Conservation (phyloP, 2,113 vertebrate genomes). For the Turnix velox region DNA sequence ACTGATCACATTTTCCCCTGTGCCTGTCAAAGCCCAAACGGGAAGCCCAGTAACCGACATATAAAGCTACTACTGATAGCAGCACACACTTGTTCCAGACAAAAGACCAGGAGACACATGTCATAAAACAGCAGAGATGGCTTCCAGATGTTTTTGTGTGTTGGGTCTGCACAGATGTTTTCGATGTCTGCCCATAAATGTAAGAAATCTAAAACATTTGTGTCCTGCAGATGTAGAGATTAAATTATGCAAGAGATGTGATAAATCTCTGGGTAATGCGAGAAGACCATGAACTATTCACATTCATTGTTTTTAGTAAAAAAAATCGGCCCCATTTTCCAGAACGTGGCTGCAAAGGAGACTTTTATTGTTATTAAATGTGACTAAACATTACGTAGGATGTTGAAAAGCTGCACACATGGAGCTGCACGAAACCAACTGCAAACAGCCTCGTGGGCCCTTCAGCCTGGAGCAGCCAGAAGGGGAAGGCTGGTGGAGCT, state of each 20-base stretch:
- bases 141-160: conserved; percentile 76
- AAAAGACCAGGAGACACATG: conserved; percentile 74
- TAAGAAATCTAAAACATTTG: conserved; percentile 81
- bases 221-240: conserved; percentile 78
- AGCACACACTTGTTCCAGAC: conserved; percentile 80
- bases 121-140: conserved; percentile 76
- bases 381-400: conserved; percentile 47
- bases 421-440: background rate
- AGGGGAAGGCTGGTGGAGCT: background rate
- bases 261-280: conserved; percentile 77
- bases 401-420: background rate
- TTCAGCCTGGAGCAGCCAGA: accelerated
- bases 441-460: background rate
- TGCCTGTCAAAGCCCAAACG: conserved; percentile 46
- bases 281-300: conserved; percentile 74
- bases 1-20: conserved; percentile 53
- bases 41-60: conserved; percentile 51
- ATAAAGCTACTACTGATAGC: conserved; percentile 76
- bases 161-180: conserved; percentile 81
- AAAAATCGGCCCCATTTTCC: conserved; percentile 52
- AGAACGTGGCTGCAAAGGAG: conserved; percentile 15
- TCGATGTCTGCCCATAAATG: conserved; percentile 78
- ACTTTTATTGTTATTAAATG: conserved; percentile 60
- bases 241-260: conserved; percentile 77
- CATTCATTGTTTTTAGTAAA: conserved; percentile 64